Evolutionary conservation across 2,888 invertebrate species (phyloP).

Genomic region (Malachius bipustulatus): DNA sequence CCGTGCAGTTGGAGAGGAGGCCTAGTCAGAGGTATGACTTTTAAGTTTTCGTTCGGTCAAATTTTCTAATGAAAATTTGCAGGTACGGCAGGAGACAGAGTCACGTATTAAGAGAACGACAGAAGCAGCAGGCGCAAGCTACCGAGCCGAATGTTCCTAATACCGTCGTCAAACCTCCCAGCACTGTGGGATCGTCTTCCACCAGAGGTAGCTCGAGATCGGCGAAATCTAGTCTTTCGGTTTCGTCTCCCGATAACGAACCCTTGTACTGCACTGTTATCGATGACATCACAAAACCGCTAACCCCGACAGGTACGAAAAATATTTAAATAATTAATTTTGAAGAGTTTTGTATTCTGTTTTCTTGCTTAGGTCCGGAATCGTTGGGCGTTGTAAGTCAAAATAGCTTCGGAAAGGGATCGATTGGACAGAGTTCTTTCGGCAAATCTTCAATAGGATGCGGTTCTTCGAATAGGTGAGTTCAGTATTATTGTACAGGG

Average conservation of each 20-base stretch:
- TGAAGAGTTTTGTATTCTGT: slow-evolving; percentile 2
- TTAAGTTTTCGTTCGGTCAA: too few relatives aligned
- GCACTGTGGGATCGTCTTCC: slow-evolving; percentile 29
- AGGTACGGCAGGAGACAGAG: slow-evolving; percentile 82
- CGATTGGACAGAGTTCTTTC: slow-evolving; percentile 29
- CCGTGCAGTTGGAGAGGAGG: slow-evolving; percentile 90
- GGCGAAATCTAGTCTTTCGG: slow-evolving; percentile 38
- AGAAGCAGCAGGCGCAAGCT: slow-evolving; percentile 43
- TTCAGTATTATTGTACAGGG: too few relatives aligned
- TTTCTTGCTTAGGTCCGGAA: slow-evolving; percentile 25
- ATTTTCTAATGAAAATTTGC: too few relatives aligned
- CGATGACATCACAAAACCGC: slow-evolving; percentile 28
- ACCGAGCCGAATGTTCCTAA: slow-evolving; percentile 22
- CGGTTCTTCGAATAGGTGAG: slow-evolving; percentile 38
- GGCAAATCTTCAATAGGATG: slow-evolving; percentile 38
- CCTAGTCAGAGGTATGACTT: slow-evolving; percentile 70
- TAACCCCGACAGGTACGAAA: slow-evolving; percentile 14
- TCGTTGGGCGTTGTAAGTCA: slow-evolving; percentile 28
- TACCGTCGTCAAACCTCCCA: slow-evolving; percentile 35
- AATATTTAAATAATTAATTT: slow-evolving; percentile 5
- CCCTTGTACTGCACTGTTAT: slow-evolving; percentile 32
- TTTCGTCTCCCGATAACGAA: slow-evolving; percentile 35
- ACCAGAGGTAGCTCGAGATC: slow-evolving; percentile 47
- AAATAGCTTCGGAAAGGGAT: slow-evolving; percentile 31
- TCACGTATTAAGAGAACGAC: slow-evolving; percentile 71